These are phyloP conservation scores for Paratrypauchen microcephalus DNA, from an alignment of 2,797 vertebrate genomes.

Conservation along the genomic window DNA sequence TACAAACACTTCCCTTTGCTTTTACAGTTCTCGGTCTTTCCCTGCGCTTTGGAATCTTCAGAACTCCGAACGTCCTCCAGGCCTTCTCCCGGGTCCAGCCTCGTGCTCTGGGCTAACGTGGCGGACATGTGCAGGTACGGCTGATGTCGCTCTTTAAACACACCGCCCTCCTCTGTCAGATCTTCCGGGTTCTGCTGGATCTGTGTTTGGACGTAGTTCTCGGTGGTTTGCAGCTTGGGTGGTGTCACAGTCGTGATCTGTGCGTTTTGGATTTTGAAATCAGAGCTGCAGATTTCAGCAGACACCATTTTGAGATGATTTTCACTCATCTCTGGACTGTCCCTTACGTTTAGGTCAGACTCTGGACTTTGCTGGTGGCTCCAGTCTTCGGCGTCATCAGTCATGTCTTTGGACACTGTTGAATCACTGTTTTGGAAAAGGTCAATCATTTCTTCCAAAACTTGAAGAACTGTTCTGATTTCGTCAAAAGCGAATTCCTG, in stretches of 20 bases:
- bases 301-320: too few relatives aligned
- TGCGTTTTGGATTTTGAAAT: not conserved
- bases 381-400: not conserved
- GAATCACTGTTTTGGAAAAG: not conserved
- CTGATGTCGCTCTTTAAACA: not conserved
- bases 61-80: not conserved
- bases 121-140: slow-evolving; percentile 6
- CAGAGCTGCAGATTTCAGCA: not conserved
- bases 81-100: too few relatives aligned
- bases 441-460: not conserved
- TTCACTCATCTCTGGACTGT: not conserved
- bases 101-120: not conserved
- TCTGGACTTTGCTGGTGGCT: not conserved
- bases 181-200: not conserved
- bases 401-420: not conserved
- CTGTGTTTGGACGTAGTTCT: not conserved
- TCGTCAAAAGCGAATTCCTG: not conserved
- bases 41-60: not conserved
- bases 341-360: not conserved
- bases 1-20: not conserved
- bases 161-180: not conserved
- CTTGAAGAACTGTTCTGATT: not conserved
- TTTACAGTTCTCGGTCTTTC: not conserved
- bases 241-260: not conserved
- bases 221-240: not conserved